Evolutionary conservation across 2,888 invertebrate species (phyloP), one percentile per base, ranked within the genome.

Genomic region (Ariolimax columbianus): DNA sequence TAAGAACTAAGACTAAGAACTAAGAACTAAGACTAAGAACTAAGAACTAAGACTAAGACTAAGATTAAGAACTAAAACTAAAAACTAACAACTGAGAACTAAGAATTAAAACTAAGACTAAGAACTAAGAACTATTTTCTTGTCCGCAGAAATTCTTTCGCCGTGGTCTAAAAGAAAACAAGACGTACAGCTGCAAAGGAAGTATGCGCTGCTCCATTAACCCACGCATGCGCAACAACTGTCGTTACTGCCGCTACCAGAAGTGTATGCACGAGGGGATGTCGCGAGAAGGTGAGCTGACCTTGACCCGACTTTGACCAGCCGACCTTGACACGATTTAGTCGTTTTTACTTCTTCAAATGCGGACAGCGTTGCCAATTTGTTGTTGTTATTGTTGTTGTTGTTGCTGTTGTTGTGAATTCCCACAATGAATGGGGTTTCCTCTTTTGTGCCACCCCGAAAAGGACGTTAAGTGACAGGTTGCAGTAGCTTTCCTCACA

Each of bases 91-190:
- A n/a, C n/a, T n/a, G n/a, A n/a, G n/a, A n/a, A n/a, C n/a, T n/a
- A n/a, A n/a, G n/a, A n/a, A n/a, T n/a, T n/a, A n/a, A n/a, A n/a
- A n/a, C n/a, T n/a, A n/a, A n/a, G n/a, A n/a, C n/a, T n/a, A n/a
- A n/a, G n/a, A n/a, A n/a, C n/a, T n/a, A n/a, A n/a, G n/a, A n/a
- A n/a, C n/a, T n/a, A n/a, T 14, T 66, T 66, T 1, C 23, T 51
- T 63, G 79, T 30, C 38, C 0, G 26, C 89, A 93, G 93, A 93
- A 93, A 90, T 93, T 93, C 89, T 93, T 93, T 88, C 90, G 93
- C 38, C 91, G 93, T 55, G 93, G 92, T 26, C 87, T 93, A 78
- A 90, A 91, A 33, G 93, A 93, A 77, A 89, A 91, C 80, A 90
- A 89, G 43, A 89, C 91, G 11, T 93, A 93, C 87, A 87, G 89